These are phyloP conservation scores for Caenorhabditis wallacei DNA, from an alignment of 2,888 invertebrate species.

Conservation along the genomic window DNA sequence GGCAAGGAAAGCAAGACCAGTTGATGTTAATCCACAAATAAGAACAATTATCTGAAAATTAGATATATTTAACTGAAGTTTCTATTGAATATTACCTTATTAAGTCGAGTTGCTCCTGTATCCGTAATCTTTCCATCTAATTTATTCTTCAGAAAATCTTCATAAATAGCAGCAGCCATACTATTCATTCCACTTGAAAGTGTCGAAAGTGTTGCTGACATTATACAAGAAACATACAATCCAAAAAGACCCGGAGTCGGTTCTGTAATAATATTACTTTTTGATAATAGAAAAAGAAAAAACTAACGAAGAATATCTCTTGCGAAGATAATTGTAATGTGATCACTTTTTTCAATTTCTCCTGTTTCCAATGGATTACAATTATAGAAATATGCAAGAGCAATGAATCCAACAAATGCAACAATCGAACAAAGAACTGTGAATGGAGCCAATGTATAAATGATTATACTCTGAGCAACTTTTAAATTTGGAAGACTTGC, in stretches of 20 bases:
- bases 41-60: slow-evolving; percentile 66
- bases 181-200: slow-evolving; percentile 80
- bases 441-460: slow-evolving; percentile 77
- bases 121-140: slow-evolving; percentile 72
- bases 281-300: neutral
- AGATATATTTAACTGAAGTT: neutral
- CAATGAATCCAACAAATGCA: slow-evolving; percentile 78
- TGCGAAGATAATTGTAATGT: slow-evolving; percentile 77
- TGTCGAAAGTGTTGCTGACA: slow-evolving; percentile 80
- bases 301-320: slow-evolving; percentile 74
- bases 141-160: slow-evolving; percentile 77
- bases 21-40: slow-evolving; percentile 69
- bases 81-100: slow-evolving; percentile 48
- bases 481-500: slow-evolving; percentile 74
- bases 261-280: slow-evolving; percentile 54
- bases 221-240: slow-evolving; percentile 78
- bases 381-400: slow-evolving; percentile 78
- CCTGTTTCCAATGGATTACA: slow-evolving; percentile 80
- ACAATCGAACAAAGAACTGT: slow-evolving; percentile 76
- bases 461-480: slow-evolving; percentile 75
- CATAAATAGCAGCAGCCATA: slow-evolving; percentile 80
- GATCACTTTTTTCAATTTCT: slow-evolving; percentile 74
- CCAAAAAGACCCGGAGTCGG: slow-evolving; percentile 79
- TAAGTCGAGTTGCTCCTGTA: slow-evolving; percentile 66
- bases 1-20: slow-evolving; percentile 74